Base-by-base conservation (phyloP, 2,797 vertebrate genomes). In the Esox masquinongy region DNA sequence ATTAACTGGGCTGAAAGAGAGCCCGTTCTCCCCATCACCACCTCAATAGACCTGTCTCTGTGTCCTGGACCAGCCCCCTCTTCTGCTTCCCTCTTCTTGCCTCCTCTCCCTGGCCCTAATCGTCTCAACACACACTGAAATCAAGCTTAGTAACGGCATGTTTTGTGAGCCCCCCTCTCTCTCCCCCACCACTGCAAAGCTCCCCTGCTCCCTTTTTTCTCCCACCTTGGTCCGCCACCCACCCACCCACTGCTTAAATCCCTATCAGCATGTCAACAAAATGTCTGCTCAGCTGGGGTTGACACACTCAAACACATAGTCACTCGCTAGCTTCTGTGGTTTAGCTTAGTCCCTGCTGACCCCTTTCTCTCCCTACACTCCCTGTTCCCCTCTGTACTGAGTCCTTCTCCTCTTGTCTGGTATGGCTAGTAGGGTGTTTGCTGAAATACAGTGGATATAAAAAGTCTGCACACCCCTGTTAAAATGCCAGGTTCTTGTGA, bases 231-330 rank as follows among this genome's bases (percentile, higher is more conserved):
- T 90, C 90, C 87, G 90, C 90, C 91, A 91, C 90, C 87, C 87
- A 92, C 92, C 92, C 93, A 92, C 93, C 94, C 92, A 93, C 93
- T 89, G 93, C 93, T 95, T 94, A 94, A 94, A 92, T 93, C 94
- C 93, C 93, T 93, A 95, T 94, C 94, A 94, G 92, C 93, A 92
- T 94, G 94, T 94, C 94, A 93, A 94, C 92, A 94, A 94, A 95
- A 94, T 94, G 93, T 94, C 94, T 92, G 88, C 93, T 89, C 93
- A 93, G 93, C 90, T 94, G 93, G 94, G 91, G 92, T 87, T 90
- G 89, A 93, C 88, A 92, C 82, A 83, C 78, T 77, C 75, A 68
- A 70, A 67, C 76, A 73, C 80, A 72, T 77, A 73, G 72, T 76
- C 80, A 82, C 26, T 70, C 72, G 71, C 77, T 77, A 69, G 74